Conservation (phyloP, 2,113 vertebrate species). For the Phoenicopterus ruber region DNA sequence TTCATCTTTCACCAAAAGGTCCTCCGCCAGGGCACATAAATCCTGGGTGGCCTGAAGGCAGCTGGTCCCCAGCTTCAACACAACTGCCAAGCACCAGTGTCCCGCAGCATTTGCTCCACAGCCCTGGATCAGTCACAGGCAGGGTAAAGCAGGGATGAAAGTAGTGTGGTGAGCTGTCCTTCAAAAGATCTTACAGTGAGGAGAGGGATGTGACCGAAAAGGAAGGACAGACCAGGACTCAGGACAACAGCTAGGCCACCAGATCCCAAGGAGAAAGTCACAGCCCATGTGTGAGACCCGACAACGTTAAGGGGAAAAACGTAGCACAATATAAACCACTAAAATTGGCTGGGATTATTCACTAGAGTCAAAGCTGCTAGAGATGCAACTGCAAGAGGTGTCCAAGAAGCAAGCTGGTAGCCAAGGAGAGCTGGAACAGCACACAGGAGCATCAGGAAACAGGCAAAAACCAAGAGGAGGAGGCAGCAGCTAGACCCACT, state of each 20-base stretch:
- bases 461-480: not conserved
- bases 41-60: not conserved
- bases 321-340: not conserved
- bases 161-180: not conserved
- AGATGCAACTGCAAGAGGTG: not conserved
- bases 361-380: not conserved
- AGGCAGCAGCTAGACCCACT: not conserved
- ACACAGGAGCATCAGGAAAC: not conserved
- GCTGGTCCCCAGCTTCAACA: not conserved
- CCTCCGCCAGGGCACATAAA: not conserved
- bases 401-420: not conserved
- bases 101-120: not conserved
- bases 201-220: not conserved
- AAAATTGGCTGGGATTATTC: not conserved
- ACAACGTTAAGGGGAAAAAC: not conserved
- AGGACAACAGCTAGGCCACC: not conserved
- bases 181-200: not conserved
- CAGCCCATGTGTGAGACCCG: not conserved
- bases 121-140: not conserved
- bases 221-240: not conserved
- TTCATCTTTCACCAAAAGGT: not conserved
- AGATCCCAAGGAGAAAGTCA: not conserved
- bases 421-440: not conserved
- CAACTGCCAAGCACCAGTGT: not conserved
- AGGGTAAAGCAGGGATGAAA: not conserved